phyloP scores from a whole-genome alignment of 2,113 vertebrate species.

The Clinocottus analis region DNA sequence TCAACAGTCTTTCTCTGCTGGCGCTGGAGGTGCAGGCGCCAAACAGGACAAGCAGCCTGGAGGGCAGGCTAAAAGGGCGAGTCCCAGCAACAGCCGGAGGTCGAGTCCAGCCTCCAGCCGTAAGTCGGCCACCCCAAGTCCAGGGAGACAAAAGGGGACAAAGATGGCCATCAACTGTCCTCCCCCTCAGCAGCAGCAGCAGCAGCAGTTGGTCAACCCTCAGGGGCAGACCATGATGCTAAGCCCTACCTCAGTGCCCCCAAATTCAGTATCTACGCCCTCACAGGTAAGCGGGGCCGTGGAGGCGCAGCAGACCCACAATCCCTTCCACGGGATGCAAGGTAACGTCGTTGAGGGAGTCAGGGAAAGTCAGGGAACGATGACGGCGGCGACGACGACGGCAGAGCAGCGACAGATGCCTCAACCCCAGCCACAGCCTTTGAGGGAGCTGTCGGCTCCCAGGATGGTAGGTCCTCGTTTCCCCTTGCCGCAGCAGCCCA shows the following conservation, averaged over 20 bases:
- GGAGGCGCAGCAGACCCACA: conserved; percentile 82
- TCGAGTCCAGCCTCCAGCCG: conserved; percentile 95
- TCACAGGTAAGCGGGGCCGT: conserved; percentile 73
- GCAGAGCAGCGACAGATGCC: conserved; percentile 83
- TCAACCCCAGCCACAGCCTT: conserved; percentile 71
- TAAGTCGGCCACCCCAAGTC: conserved; percentile 93
- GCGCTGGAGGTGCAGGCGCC: conserved; percentile 70
- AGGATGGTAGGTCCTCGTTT: conserved; percentile 84
- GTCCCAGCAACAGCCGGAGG: conserved; percentile 94
- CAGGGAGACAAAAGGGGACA: conserved; percentile 93
- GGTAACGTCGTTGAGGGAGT: conserved; percentile 81
- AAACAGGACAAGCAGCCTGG: conserved; percentile 90
- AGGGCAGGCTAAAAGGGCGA: conserved; percentile 91
- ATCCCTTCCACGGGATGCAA: conserved; percentile 76
- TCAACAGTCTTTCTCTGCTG: conserved; percentile 76
- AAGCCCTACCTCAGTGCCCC: conserved; percentile 83
- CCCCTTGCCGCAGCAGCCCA: conserved; percentile 82
- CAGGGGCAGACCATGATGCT: conserved; percentile 87
- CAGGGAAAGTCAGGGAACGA: conserved; percentile 83
- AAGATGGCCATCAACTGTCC: conserved; percentile 87
- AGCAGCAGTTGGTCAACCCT: conserved; percentile 80
- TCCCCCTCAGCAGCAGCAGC: conserved; percentile 83
- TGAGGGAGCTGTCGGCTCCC: conserved; percentile 83
- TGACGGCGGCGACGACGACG: conserved; percentile 66
- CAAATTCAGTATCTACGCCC: conserved; percentile 83